Percentiles rank a stretch among this genome's conserved stretches.
phyloP scores from a whole-genome alignment of 2,797 vertebrate species.

The Eulemur mongoz region DNA sequence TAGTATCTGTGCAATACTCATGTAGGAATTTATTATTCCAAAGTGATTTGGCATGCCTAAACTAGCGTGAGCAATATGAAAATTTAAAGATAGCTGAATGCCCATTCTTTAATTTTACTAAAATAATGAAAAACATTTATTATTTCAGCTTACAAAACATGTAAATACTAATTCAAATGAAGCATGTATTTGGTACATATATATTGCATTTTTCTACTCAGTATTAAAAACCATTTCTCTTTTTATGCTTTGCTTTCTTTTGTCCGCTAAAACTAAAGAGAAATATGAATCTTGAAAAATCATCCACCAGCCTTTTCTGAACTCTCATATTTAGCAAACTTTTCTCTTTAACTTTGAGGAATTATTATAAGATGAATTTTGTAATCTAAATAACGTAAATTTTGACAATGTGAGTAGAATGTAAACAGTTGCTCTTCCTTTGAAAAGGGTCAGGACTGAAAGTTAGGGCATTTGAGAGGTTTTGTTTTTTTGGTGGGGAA shows the following conservation, averaged over 20 bases:
- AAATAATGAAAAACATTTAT: slow-evolving; percentile 88
- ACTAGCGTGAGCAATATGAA: slow-evolving; percentile 81
- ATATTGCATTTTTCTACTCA: slow-evolving; percentile 57
- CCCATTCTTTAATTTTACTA: slow-evolving; percentile 84
- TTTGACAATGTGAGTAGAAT: neutral
- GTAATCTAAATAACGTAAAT: neutral
- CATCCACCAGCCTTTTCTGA: neutral
- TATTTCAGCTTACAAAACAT: slow-evolving; percentile 80
- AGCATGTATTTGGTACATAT: slow-evolving; percentile 72
- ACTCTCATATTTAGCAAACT: neutral
- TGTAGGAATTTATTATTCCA: slow-evolving; percentile 77
- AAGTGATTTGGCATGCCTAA: slow-evolving; percentile 80
- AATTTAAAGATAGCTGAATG: slow-evolving; percentile 86
- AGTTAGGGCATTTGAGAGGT: neutral
- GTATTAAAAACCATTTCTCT: slow-evolving; percentile 82
- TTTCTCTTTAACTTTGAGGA: slow-evolving; percentile 10
- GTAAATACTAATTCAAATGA: slow-evolving; percentile 80
- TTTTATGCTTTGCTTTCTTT: slow-evolving; percentile 50
- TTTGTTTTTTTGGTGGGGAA: neutral
- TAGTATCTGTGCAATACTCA: slow-evolving; percentile 62
- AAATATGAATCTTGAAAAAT: neutral
- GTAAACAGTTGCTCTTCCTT: neutral
- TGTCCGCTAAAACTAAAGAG: slow-evolving; percentile 35
- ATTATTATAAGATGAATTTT: neutral
- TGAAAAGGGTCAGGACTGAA: neutral